Evolutionary conservation across 2,113 vertebrate genomes (phyloP).

Genomic region (Grammomys dolichurus): DNA sequence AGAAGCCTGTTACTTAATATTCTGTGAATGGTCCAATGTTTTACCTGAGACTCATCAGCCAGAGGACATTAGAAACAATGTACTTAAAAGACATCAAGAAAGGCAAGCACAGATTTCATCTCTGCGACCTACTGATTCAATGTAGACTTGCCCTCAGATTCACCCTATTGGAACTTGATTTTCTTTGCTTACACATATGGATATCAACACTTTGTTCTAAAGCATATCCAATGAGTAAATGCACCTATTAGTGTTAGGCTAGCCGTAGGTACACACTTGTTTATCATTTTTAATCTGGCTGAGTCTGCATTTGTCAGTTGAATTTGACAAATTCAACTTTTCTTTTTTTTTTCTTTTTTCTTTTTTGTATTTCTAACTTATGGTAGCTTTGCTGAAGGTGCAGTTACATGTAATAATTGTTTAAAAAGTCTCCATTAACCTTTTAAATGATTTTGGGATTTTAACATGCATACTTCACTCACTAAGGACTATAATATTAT

Average conservation of each 20-base stretch:
- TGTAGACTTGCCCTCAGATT: neutral
- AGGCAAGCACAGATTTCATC: neutral
- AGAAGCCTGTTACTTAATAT: neutral
- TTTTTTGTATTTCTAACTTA: neutral
- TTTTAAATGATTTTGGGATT: neutral
- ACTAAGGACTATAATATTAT: neutral
- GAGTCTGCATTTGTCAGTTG: neutral
- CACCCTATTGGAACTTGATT: neutral
- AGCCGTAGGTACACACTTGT: neutral
- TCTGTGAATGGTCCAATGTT: neutral
- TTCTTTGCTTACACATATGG: neutral
- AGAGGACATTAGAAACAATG: neutral
- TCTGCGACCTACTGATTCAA: neutral
- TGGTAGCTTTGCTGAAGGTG: conserved; percentile 12
- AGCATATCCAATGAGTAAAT: neutral
- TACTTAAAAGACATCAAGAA: conserved; percentile 29
- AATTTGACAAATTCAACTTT: neutral
- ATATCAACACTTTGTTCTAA: neutral
- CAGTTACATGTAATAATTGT: neutral
- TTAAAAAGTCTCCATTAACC: neutral
- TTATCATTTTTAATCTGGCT: neutral
- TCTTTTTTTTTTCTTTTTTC: neutral
- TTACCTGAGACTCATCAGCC: neutral
- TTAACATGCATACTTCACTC: neutral
- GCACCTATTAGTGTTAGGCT: neutral